phyloP scores from a whole-genome alignment of 2,888 invertebrate genomes.

The Diploptera punctata region DNA sequence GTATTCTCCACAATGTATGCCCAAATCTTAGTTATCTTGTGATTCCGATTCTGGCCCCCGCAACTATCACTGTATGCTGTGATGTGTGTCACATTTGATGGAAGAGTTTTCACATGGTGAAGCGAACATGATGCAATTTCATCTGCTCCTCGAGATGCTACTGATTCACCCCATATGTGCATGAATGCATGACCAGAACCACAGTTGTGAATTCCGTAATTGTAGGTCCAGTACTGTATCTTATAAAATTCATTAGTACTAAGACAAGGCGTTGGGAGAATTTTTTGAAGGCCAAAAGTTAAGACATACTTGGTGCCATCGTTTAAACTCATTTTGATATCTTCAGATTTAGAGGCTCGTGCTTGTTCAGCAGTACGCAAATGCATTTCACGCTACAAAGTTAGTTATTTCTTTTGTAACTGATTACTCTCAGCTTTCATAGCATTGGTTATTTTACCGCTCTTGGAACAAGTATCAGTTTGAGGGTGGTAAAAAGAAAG shows the following conservation, averaged over 20 bases:
- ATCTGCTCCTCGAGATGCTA: neutral
- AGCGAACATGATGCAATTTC: neutral
- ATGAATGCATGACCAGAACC: conserved; percentile 4
- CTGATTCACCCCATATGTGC: conserved; percentile 3
- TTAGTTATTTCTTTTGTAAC: neutral
- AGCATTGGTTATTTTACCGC: neutral
- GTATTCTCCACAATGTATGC: neutral
- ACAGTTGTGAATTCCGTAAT: neutral
- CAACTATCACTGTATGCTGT: neutral
- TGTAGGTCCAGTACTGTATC: neutral
- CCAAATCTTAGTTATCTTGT: conserved; percentile 4
- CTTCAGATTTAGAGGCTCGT: neutral
- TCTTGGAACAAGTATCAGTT: neutral
- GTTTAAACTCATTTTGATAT: neutral
- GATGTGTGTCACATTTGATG: neutral
- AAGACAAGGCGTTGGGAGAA: neutral
- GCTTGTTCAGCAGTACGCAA: conserved; percentile 3
- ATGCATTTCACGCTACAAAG: neutral
- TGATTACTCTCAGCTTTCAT: neutral
- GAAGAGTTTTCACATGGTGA: neutral
- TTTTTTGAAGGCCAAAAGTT: neutral
- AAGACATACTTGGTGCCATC: conserved; percentile 5
- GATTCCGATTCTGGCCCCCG: neutral
- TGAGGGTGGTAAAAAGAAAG: conserved; percentile 3
- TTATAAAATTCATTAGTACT: neutral